Evolutionary conservation across 2,113 vertebrate genomes (phyloP), one percentile per base, ranked within the genome.

Genomic region (Garra rufa): DNA sequence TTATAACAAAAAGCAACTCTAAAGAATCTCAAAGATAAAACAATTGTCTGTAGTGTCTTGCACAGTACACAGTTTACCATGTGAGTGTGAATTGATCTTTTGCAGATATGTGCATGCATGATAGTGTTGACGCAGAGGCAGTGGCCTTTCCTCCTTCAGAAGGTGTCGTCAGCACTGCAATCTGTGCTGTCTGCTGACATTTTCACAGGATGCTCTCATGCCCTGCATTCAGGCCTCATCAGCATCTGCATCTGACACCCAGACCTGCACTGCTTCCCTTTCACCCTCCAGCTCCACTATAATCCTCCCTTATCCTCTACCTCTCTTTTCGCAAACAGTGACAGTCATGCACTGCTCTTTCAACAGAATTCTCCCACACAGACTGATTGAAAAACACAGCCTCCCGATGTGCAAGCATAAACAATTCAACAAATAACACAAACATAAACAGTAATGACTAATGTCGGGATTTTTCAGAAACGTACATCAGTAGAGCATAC

Each of bases 151-250:
- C 85, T 76, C 65, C 55, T 83, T 71, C 88, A 85, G 90, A 90
- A 92, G 89, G 89, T 91, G 84, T 89, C 88, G 85, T 91, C 89
- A 87, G 83, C 55, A 74, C n/a, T 65, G 44, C 80, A 85, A 84
- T 88, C 74, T 70, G 82, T 52, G 78, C 71, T 78, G 86, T 86
- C 88, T 88, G 70, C 83, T 90, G 82, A 87, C 88, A 84, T 84
- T 86, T 82, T 87, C 61, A 85, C 77, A 81, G 24, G 61, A 76
- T 57, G 50, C 76, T 81, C 80, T 63, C 81, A 71, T 48, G 57
- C 83, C 81, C 85, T 50, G 81, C 79, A 48, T 74, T 87, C 87
- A 74, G 38, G 46, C 83, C 73, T 76, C 85, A 88, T 89, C 83
- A 86, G 70, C 83, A 87, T 88, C 80, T 81, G 17, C 76, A 75